A percentile compares a stretch with the other conserved stretches of the same genome.
These are phyloP conservation scores for Cryptosula pallasiana DNA, from an alignment of 2,888 invertebrate species.

Conservation along the genomic window DNA sequence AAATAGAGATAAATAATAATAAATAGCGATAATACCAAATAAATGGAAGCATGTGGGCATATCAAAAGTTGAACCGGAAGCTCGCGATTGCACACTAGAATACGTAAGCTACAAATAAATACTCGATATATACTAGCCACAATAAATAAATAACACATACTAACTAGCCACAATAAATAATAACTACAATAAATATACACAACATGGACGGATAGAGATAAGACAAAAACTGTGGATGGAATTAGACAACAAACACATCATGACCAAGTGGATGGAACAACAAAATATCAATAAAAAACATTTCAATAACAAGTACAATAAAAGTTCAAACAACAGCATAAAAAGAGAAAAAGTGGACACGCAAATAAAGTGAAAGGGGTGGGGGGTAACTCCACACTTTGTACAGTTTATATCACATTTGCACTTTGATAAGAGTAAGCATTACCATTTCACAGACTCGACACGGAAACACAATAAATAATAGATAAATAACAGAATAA, in stretches of 20 bases:
- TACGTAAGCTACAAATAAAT: too few relatives aligned
- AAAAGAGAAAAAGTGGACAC: not conserved
- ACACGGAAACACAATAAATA: not conserved
- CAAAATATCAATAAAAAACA: not conserved
- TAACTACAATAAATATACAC: not conserved
- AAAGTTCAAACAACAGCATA: too few relatives aligned
- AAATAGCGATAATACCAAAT: too few relatives aligned
- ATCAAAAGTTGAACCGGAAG: too few relatives aligned
- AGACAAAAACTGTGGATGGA: not conserved
- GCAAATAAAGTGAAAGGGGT: not conserved
- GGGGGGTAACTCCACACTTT: not conserved
- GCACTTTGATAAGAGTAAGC: conserved; percentile 13
- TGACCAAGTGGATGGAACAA: too few relatives aligned
- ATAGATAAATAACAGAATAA: conserved; percentile 9
- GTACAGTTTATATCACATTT: conserved; percentile 19
- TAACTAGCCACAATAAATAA: too few relatives aligned
- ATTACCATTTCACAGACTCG: too few relatives aligned
- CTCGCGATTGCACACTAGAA: too few relatives aligned
- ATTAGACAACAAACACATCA: too few relatives aligned
- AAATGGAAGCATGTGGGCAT: too few relatives aligned
- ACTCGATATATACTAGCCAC: too few relatives aligned
- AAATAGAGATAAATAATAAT: not conserved
- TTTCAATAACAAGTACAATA: not conserved
- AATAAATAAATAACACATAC: too few relatives aligned
- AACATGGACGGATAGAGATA: not conserved